Evolutionary conservation across 2,797 vertebrate genomes (phyloP).

Genomic region (Rhinoraja longicauda): DNA sequence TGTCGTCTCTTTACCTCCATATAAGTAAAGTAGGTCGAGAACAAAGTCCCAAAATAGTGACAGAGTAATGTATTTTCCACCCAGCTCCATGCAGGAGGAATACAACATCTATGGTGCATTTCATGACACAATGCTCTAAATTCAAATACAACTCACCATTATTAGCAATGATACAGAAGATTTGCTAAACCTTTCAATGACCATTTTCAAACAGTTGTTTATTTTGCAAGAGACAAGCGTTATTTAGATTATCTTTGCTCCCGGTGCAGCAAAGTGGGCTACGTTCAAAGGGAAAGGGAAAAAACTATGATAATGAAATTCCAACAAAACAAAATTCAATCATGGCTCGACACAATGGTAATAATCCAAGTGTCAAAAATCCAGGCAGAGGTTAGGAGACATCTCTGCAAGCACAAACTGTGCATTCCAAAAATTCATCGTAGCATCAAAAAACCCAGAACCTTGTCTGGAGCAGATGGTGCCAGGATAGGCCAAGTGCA

Average conservation of each 20-base stretch:
- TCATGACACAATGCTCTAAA: background rate
- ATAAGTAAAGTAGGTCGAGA: no score
- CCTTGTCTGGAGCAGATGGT: background rate
- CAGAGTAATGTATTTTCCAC: no score
- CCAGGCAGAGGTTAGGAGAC: background rate
- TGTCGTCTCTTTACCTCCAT: no score
- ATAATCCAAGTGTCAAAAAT: background rate
- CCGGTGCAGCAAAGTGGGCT: no score
- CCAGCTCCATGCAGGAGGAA: background rate
- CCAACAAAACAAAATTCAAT: background rate
- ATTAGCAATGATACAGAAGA: background rate
- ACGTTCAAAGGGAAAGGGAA: no score
- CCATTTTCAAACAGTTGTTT: background rate
- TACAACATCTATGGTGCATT: background rate
- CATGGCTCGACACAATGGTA: background rate
- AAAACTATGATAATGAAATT: background rate
- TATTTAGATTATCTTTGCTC: background rate
- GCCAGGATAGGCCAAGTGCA: background rate
- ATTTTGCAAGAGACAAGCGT: background rate
- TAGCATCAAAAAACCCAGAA: background rate
- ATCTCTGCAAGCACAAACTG: background rate
- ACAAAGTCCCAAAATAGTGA: no score
- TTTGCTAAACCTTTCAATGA: background rate
- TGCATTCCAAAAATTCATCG: background rate
- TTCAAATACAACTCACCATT: background rate